Conservation (phyloP, 2,888 invertebrate genomes). For the Drosophila multiciliata region DNA sequence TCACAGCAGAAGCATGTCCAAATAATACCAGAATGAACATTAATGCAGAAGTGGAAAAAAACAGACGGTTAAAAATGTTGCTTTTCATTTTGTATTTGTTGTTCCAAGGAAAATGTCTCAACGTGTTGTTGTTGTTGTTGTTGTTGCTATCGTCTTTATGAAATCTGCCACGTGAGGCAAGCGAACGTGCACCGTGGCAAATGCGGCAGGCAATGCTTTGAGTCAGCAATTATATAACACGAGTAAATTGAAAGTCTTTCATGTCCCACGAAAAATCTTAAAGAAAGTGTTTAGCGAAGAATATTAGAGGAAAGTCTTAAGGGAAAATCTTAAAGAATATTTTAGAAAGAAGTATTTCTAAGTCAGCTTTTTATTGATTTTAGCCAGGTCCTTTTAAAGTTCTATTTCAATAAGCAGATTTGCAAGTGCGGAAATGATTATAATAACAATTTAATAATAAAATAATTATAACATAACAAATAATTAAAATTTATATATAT, state of each 20-base stretch:
- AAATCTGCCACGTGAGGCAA: constrained; percentile 58
- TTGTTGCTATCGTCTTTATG: constrained; percentile 39
- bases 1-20: constrained; percentile 37
- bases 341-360: neutral
- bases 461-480: too few relatives aligned
- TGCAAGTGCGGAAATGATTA: neutral
- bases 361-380: neutral
- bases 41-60: neutral
- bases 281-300: neutral
- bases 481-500: too few relatives aligned
- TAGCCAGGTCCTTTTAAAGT: too few relatives aligned
- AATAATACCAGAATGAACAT: neutral
- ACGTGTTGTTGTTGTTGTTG: constrained; percentile 26
- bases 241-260: neutral
- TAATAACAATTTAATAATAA: too few relatives aligned
- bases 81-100: constrained; percentile 41
- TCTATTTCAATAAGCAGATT: neutral
- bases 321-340: too few relatives aligned
- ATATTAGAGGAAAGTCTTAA: neutral
- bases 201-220: neutral
- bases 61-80: constrained; percentile 1
- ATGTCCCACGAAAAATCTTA: neutral
- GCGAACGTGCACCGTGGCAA: constrained; percentile 29
- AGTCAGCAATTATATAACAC: neutral
- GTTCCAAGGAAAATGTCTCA: constrained; percentile 43